A percentile compares a stretch with the other conserved stretches of the same genome.
Conservation (phyloP, 2,113 vertebrate genomes). For the Mystacornis crossleyi region DNA sequence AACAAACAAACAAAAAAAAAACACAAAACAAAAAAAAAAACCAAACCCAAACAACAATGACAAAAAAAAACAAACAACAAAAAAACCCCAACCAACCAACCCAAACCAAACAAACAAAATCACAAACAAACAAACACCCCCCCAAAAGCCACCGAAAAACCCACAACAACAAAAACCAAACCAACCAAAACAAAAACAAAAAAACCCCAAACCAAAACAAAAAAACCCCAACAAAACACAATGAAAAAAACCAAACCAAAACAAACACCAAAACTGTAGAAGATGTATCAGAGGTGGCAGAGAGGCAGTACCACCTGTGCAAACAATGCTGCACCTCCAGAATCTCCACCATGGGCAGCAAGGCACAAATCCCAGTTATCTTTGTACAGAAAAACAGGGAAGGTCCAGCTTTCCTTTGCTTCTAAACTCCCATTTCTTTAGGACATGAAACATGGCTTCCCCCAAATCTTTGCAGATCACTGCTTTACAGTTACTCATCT, state of each 20-base stretch:
- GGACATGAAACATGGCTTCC: not conserved
- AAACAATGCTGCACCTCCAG: not conserved
- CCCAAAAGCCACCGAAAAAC: not conserved
- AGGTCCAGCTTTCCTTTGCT: not conserved
- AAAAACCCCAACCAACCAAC: not conserved
- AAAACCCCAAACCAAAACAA: not conserved
- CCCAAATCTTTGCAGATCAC: not conserved
- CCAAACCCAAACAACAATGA: not conserved
- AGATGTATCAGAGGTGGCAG: not conserved
- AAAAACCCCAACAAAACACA: not conserved
- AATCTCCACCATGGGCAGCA: not conserved
- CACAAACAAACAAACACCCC: not conserved
- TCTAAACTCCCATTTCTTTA: not conserved
- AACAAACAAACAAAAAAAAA: not conserved
- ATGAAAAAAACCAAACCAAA: not conserved
- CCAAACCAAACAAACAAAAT: not conserved
- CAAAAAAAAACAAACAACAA: too few species aligned
- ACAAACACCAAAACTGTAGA: not conserved
- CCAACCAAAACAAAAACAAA: not conserved
- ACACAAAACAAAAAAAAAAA: too few species aligned
- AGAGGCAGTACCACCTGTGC: not conserved
- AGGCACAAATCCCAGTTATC: not conserved
- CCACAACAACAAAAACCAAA: not conserved
- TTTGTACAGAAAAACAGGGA: not conserved
- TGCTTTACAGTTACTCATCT: not conserved